Conservation (phyloP, 1,140 invertebrate species). For the Drosophila lacertosa region DNA sequence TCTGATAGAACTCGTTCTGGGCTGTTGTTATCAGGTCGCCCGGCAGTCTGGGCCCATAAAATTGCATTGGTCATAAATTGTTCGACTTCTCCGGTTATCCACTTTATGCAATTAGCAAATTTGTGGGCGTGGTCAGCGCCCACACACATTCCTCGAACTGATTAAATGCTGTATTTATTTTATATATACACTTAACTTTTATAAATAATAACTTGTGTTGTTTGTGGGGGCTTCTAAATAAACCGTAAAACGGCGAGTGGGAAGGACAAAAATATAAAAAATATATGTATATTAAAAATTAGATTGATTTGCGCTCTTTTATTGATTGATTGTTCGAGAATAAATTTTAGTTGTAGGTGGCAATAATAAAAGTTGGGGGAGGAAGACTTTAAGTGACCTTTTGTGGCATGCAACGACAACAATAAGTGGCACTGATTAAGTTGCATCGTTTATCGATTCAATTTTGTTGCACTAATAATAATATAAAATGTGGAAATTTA, state of each 20-base stretch:
- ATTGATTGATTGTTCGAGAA: background rate
- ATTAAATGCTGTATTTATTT: no score
- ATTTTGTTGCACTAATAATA: background rate
- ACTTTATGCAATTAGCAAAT: constrained; percentile 15
- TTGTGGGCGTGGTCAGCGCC: background rate
- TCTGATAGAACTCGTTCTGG: constrained; percentile 14
- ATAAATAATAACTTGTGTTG: background rate
- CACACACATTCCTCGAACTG: background rate
- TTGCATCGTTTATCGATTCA: background rate
- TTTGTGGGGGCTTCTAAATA: background rate
- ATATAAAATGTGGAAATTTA: no score
- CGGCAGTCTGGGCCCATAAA: constrained; percentile 62
- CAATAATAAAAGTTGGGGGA: background rate
- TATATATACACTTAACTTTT: no score
- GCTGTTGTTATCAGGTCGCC: constrained; percentile 56
- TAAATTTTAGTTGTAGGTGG: background rate
- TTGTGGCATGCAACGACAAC: constrained; percentile 2
- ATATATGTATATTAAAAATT: no score
- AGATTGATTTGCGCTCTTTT: background rate
- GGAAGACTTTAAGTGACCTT: background rate
- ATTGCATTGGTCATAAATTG: constrained; percentile 56
- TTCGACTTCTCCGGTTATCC: no score
- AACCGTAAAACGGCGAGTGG: background rate
- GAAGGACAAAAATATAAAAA: background rate
- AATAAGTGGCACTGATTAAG: background rate